Base-by-base conservation (phyloP, 2,888 invertebrate genomes). In the Pristionchus maxplancki region DNA sequence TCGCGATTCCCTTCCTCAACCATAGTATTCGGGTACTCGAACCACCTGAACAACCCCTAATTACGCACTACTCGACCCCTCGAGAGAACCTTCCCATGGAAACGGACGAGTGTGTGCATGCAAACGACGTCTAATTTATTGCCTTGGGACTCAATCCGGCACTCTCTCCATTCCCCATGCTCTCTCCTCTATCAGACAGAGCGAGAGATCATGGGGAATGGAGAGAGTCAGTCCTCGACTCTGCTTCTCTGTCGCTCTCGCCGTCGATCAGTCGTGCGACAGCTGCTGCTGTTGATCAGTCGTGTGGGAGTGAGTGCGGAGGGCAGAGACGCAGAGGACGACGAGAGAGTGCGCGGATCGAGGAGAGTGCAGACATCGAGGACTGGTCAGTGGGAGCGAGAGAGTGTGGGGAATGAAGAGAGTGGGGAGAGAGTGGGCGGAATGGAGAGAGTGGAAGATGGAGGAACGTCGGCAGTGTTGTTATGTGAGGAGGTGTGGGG, bases 301-400 rank as follows among this genome's bases (percentile, higher is more conserved):
- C 50, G 83, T 50, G 53, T 50, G 83, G 53, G 83, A 53, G 83
- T 20, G 31, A 24, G 44, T 20, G 48, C 31, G 40, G 24, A 31
- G 31, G 83, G 58, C 44, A 83, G 83, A 83, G 83, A 83, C 50
- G 83, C 50, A 83, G 83, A 83, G 83, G 53, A 50, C 9, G 81
- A 11, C 17, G 31, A n/a, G 83, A 83, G 50, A 58, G 50, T 24
- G 34, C 3, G 44, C 34, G 53, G 28, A 58, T 37, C 24, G 53
- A 34, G 37, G 83, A 83, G 50, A 83, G 83, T 0, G 5, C 78
- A 48, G 44, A 78, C 44, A 48, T 1, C 13, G 28, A 44, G 20
- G 50, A 17, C 15, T 58, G 53, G 37, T 83, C 53, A 83, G 58
- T 28, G 83, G 6, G 40, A 44, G 28, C 13, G 24, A 78, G 78